Conservation (phyloP, 1,140 invertebrate species). For the Penaeus japonicus region DNA sequence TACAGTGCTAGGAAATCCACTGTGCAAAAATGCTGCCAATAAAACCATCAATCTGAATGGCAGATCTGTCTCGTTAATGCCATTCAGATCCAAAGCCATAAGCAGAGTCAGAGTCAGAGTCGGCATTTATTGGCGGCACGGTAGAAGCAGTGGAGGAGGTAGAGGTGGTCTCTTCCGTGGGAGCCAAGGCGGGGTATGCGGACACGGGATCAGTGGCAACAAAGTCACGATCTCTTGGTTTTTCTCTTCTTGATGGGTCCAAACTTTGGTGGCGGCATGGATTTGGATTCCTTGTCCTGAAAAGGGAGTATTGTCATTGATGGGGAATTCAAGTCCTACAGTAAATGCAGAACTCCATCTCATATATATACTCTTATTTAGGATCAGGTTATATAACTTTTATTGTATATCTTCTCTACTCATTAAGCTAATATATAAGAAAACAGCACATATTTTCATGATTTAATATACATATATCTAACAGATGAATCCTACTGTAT, state of each 20-base stretch:
- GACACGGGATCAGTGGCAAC: slow-evolving; percentile 26
- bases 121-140: slow-evolving; percentile 63
- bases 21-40: too few species aligned
- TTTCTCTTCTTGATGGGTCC: slow-evolving; percentile 71
- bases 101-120: slow-evolving; percentile 77
- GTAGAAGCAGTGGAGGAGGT: slow-evolving; percentile 64
- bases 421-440: too few species aligned
- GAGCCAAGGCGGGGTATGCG: slow-evolving; percentile 66
- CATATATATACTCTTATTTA: neutral
- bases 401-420: too few species aligned
- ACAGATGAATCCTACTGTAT: too few species aligned
- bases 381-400: too few species aligned
- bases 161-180: slow-evolving; percentile 41
- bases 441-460: too few species aligned
- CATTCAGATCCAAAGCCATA: slow-evolving; percentile 80
- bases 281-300: slow-evolving; percentile 65
- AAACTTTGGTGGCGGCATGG: slow-evolving; percentile 78
- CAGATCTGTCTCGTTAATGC: slow-evolving; percentile 60
- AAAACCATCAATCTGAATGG: too few species aligned
- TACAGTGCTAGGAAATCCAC: too few species aligned
- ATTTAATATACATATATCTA: too few species aligned
- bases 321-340: too few species aligned
- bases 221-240: slow-evolving; percentile 64
- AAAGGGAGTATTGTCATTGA: too few species aligned
- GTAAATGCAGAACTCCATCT: too few species aligned